Percentiles rank a stretch among this genome's conserved stretches.
phyloP scores from a whole-genome alignment of 2,113 vertebrate genomes.

The Stigmatopora nigra region DNA sequence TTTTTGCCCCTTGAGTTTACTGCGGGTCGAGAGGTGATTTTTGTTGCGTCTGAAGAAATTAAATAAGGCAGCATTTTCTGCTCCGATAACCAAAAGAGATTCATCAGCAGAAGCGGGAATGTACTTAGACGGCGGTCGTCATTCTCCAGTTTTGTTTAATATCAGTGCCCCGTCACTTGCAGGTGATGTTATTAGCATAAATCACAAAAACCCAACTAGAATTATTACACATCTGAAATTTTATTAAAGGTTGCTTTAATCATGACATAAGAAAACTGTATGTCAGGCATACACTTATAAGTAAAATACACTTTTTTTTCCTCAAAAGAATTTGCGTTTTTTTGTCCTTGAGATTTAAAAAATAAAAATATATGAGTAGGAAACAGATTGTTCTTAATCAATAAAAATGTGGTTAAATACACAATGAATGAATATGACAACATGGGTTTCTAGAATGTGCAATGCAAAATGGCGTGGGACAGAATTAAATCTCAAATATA shows the following conservation, averaged over 20 bases:
- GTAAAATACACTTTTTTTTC: too few species aligned
- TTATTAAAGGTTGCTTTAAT: background rate
- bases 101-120: constrained; percentile 67
- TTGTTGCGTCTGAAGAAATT: constrained; percentile 72
- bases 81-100: constrained; percentile 64
- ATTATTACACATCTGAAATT: background rate
- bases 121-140: constrained; percentile 51
- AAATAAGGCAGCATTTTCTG: constrained; percentile 59
- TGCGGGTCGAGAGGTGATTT: constrained; percentile 64
- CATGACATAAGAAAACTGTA: too few species aligned
- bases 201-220: background rate
- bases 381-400: background rate
- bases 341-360: too few species aligned
- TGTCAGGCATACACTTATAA: too few species aligned
- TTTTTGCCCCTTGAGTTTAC: constrained; percentile 64
- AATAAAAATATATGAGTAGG: background rate
- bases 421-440: background rate
- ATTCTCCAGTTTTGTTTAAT: constrained; percentile 59
- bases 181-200: background rate
- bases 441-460: background rate
- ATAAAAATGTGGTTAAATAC: background rate
- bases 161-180: constrained; percentile 42
- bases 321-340: too few species aligned
- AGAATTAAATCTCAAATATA: background rate
- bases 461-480: background rate